Evolutionary conservation across 2,797 vertebrate species (phyloP).

Genomic region (Pipistrellus pipistrellus): DNA sequence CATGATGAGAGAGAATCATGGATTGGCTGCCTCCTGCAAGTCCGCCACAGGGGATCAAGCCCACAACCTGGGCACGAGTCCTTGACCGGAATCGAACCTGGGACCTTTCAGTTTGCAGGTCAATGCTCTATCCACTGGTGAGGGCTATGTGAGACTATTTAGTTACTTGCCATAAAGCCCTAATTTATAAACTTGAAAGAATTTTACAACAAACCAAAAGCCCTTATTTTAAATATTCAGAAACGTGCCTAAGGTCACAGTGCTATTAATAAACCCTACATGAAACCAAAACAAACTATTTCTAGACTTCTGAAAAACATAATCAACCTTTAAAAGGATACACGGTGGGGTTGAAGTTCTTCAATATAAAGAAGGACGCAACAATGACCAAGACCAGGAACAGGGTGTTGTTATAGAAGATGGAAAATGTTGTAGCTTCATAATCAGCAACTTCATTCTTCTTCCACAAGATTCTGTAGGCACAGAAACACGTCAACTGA

Average conservation of each 20-base stretch:
- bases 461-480: slow-evolving; percentile 97
- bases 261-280: neutral
- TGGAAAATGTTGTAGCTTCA: slow-evolving; percentile 99
- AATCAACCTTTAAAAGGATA: slow-evolving; percentile 93
- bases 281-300: slow-evolving; percentile 47
- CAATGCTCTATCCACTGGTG: too few species aligned
- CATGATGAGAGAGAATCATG: too few species aligned
- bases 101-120: too few species aligned
- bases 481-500: neutral
- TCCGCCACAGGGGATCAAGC: too few species aligned
- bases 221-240: neutral
- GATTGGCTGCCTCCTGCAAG: too few species aligned
- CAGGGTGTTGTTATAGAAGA: slow-evolving; percentile 99
- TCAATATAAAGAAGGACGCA: slow-evolving; percentile 97
- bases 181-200: slow-evolving; percentile 21
- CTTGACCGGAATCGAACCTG: too few species aligned
- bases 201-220: neutral
- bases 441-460: slow-evolving; percentile 99
- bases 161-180: neutral
- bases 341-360: slow-evolving; percentile 99
- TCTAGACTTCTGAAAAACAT: neutral
- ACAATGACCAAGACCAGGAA: slow-evolving; percentile 97
- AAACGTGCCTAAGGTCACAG: slow-evolving; percentile 15
- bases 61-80: too few species aligned
- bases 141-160: neutral